Percentiles rank a stretch among this genome's conserved stretches.
Conservation (phyloP, 2,113 vertebrate species). For the Sardina pilchardus region DNA sequence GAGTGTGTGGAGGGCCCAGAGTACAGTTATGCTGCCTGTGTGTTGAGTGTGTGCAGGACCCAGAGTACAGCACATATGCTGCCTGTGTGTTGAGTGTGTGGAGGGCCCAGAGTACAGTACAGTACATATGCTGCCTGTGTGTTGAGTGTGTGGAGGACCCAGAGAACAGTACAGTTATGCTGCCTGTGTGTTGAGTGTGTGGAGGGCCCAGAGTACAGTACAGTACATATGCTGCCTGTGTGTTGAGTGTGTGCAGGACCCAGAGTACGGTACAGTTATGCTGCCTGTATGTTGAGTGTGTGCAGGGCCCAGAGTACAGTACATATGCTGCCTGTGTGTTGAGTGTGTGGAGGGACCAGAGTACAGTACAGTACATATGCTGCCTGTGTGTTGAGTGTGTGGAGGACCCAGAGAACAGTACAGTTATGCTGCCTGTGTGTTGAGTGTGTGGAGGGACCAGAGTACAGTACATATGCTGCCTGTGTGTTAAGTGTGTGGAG, state of each 20-base stretch:
- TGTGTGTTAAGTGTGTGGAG: not conserved
- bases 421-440: too few relatives aligned
- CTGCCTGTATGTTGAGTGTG: not conserved
- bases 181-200: not conserved
- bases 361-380: too few relatives aligned
- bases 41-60: not conserved
- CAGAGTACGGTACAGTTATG: too few relatives aligned
- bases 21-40: not conserved
- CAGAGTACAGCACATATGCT: not conserved
- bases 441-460: not conserved
- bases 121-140: too few relatives aligned
- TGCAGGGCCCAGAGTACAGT: not conserved
- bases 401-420: not conserved
- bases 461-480: not conserved
- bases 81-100: not conserved
- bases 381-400: not conserved
- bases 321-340: not conserved
- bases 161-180: too few relatives aligned
- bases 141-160: not conserved
- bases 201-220: not conserved
- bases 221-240: too few relatives aligned
- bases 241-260: not conserved
- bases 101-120: not conserved
- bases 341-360: not conserved
- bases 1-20: not conserved